Conservation (phyloP, 64 coral and sea anemone species). For the Montipora capricornis region DNA sequence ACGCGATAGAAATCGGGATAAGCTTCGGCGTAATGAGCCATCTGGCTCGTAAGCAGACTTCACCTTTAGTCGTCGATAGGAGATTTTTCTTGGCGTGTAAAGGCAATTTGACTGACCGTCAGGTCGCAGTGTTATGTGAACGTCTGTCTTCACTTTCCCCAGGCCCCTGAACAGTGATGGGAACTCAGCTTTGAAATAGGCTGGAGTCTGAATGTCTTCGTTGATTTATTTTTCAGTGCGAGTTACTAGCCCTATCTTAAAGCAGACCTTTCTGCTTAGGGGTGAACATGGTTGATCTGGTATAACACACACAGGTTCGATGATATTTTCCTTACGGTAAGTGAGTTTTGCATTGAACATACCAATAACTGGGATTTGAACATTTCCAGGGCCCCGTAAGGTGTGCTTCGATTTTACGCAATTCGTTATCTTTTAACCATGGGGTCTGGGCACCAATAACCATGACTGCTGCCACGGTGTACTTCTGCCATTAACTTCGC, state of each 20-base stretch:
- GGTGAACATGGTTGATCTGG: too few relatives aligned
- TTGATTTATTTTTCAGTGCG: conserved; percentile 13
- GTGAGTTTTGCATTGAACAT: conserved; percentile 46
- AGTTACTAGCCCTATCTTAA: not conserved
- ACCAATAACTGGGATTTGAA: conserved; percentile 31
- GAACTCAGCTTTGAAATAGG: not conserved
- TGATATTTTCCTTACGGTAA: conserved; percentile 1
- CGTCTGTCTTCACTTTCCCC: too few relatives aligned
- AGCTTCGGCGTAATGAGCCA: too few relatives aligned
- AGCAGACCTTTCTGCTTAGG: not conserved
- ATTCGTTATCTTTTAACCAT: conserved; percentile 58
- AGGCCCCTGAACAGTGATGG: too few relatives aligned
- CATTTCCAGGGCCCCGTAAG: too few relatives aligned
- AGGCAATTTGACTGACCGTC: conserved; percentile 54
- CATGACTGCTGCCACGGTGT: not conserved
- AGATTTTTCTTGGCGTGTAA: not conserved
- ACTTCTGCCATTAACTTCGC: conserved; percentile 12
- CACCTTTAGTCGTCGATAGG: too few relatives aligned
- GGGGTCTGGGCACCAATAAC: conserved; percentile 42
- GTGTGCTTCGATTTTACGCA: not conserved
- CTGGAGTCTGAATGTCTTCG: not conserved
- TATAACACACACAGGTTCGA: too few relatives aligned
- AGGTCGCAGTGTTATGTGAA: conserved; percentile 37
- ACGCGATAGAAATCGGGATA: too few relatives aligned
- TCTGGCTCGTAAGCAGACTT: too few relatives aligned